Percentiles rank a stretch among this genome's conserved stretches.
Conservation (phyloP, 2,797 vertebrate genomes). For the Sebastes alutus region DNA sequence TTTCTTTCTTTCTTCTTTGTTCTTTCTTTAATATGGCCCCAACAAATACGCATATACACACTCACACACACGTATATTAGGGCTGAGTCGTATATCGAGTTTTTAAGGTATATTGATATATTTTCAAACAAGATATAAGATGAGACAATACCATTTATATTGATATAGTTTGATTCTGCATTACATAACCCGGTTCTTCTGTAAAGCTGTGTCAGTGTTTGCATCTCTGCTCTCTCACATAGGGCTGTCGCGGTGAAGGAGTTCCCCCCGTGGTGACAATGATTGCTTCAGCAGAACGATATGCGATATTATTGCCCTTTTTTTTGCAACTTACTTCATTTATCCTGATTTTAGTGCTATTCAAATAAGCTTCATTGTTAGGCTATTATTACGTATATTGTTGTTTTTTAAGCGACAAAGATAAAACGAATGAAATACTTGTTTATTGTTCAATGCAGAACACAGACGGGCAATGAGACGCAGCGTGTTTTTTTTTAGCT, state of each 20-base stretch:
- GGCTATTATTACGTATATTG: not conserved
- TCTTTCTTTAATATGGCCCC: slow-evolving; percentile 27
- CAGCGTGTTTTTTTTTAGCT: no score
- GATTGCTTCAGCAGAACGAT: not conserved
- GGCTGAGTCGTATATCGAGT: not conserved
- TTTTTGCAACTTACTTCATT: not conserved
- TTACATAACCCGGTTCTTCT: not conserved
- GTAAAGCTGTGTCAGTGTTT: not conserved
- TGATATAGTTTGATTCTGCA: not conserved
- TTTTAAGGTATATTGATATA: not conserved
- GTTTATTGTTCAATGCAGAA: not conserved
- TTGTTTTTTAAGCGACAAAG: not conserved
- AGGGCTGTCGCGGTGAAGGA: not conserved
- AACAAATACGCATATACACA: slow-evolving; percentile 2
- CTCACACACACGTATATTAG: not conserved
- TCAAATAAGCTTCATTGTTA: not conserved
- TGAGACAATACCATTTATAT: not conserved
- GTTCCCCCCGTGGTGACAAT: not conserved
- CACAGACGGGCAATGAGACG: no score
- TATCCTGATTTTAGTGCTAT: not conserved
- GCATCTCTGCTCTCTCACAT: no score
- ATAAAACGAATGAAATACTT: not conserved
- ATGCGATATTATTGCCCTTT: not conserved
- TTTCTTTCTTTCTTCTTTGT: slow-evolving; percentile 25
- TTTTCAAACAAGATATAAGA: not conserved